A percentile compares a stretch with the other conserved stretches of the same genome.
phyloP scores from a whole-genome alignment of 2,888 invertebrate species.

The Tetragnatha montana region DNA sequence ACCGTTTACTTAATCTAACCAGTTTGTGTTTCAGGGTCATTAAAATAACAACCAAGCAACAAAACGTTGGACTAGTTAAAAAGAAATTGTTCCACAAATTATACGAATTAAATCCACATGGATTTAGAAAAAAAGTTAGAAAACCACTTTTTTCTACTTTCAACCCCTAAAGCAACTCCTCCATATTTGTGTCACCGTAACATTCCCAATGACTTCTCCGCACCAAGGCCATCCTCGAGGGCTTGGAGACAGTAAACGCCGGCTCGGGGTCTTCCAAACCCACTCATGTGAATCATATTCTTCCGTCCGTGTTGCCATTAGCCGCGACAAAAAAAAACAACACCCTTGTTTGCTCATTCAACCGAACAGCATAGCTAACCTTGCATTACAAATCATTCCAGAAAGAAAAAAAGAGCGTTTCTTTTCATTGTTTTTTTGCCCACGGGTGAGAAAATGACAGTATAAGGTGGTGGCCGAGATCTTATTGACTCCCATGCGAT shows the following conservation, averaged over 20 bases:
- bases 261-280: constrained; percentile 15
- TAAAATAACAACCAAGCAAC: no score
- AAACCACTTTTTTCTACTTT: background rate
- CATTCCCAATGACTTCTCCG: background rate
- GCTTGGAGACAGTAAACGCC: constrained; percentile 10
- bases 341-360: constrained; percentile 61
- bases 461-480: constrained; percentile 6
- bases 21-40: no score
- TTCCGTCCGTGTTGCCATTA: constrained; percentile 40
- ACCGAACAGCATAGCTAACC: constrained; percentile 60
- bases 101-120: background rate
- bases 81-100: background rate
- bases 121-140: background rate
- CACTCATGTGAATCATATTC: constrained; percentile 31
- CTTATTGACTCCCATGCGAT: constrained; percentile 10
- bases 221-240: background rate
- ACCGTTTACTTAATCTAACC: no score
- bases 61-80: background rate
- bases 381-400: constrained; percentile 60
- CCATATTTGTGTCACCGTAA: background rate
- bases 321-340: constrained; percentile 31
- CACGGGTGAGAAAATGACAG: background rate
- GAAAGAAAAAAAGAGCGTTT: constrained; percentile 6
- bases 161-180: background rate
- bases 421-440: background rate